Base-by-base conservation (phyloP, 92 coral and sea anemone genomes). In the Epizoanthus ramosus region DNA sequence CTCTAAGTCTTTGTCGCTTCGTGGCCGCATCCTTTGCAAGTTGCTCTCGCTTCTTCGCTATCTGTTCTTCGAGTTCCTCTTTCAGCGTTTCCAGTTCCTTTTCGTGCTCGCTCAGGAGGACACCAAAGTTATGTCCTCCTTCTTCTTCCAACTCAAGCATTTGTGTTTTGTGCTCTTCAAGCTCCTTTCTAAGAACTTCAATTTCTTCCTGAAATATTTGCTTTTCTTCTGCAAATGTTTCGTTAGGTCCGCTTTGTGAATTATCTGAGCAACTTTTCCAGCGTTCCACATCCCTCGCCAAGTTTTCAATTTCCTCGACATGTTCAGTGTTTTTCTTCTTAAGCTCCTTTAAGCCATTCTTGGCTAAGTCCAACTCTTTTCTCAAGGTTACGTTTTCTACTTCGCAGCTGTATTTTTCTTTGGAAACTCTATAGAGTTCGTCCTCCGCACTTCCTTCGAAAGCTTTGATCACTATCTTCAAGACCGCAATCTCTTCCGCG, bases 11-110 rank as follows among this genome's bases (percentile, higher is more conserved):
- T 70, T 93, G 97, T 33, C 97, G 83, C 73, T 93, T 93, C 14
- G 89, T 87, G 6, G 94, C 90, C 63, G 97, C 92, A 50, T 93
- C 97, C 83, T 82, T 92, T 3, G 97, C 93, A 57, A 93, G 90
- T 75, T 93, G 97, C 35, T 93, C 97, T 79, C 97, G 71, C 79
- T 93, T 93, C 65, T 82, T 86, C 13, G 97, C 91, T 23, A 93
- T 93, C 86, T 93, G 97, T 28, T 93, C 97, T 61, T 93, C 97
- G 47, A 93, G 94, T 57, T 93, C 97, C 81, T 89, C 94, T 31
- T 93, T 93, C 66, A 93, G 79, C 35, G 71, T 83, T 54, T 91
- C 97, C 3, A 93, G 88, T 68, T 93, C 97, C 74, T 91, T 93
- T 80, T 93, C 97, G 59, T 93, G 97, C 56, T 93, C 94, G 57